Percentiles rank a stretch among this genome's conserved stretches.
These are phyloP conservation scores for Ornithoptera priamus DNA, from an alignment of 2,888 invertebrate species.

Conservation along the genomic window DNA sequence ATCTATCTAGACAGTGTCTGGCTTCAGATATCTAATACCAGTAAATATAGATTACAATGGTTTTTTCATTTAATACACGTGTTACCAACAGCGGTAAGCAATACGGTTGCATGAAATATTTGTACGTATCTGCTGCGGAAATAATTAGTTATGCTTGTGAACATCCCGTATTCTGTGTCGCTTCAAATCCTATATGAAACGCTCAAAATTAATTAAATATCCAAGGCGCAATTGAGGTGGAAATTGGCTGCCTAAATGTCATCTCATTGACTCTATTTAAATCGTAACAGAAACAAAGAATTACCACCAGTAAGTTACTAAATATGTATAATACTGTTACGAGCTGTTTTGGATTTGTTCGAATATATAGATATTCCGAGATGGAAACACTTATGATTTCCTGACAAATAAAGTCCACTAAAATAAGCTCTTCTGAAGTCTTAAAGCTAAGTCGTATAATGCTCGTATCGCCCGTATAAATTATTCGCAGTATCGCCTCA, in stretches of 20 bases:
- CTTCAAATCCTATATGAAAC: constrained; percentile 7
- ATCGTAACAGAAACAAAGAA: not conserved
- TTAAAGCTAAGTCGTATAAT: too few relatives aligned
- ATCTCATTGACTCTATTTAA: not conserved
- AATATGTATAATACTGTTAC: too few relatives aligned
- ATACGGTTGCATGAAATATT: constrained; percentile 6
- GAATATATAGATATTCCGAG: too few relatives aligned
- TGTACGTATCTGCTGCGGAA: constrained; percentile 4
- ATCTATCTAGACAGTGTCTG: not conserved
- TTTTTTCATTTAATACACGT: not conserved
- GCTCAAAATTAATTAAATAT: constrained; percentile 12
- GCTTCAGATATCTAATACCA: not conserved
- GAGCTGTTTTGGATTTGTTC: too few relatives aligned
- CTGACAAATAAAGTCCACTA: too few relatives aligned
- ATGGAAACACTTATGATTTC: too few relatives aligned
- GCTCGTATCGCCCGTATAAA: too few relatives aligned
- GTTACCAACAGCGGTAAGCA: constrained; percentile 1
- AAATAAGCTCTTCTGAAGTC: too few relatives aligned
- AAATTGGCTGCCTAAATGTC: constrained; percentile 5
- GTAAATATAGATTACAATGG: not conserved
- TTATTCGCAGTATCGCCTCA: too few relatives aligned
- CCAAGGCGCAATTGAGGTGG: not conserved
- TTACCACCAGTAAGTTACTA: too few relatives aligned
- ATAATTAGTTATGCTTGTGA: not conserved
- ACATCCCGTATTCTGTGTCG: not conserved